Evolutionary conservation across 1,140 invertebrate genomes (phyloP).

Genomic region (Tetragonula clypearis): DNA sequence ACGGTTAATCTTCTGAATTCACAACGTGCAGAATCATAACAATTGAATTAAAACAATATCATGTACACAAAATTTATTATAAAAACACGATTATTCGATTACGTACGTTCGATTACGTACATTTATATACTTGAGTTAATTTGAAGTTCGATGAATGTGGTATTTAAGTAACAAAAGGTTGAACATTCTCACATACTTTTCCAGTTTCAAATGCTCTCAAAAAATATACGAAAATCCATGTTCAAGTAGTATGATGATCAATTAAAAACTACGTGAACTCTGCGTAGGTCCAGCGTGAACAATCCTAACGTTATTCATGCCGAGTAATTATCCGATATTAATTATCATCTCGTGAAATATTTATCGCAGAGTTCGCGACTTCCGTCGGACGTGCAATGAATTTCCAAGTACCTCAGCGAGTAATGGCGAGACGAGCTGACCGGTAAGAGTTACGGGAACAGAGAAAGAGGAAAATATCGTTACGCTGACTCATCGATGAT

Average conservation of each 20-base stretch:
- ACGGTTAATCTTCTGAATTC: too few species aligned
- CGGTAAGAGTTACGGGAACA: constrained; percentile 35
- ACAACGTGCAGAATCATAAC: too few species aligned
- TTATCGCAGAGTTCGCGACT: constrained; percentile 37
- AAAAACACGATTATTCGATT: too few species aligned
- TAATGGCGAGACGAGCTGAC: constrained; percentile 2
- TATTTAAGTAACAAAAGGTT: too few species aligned
- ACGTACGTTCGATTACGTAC: too few species aligned
- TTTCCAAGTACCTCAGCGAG: constrained; percentile 29
- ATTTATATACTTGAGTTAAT: too few species aligned
- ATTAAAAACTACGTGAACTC: not conserved
- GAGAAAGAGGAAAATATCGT: constrained; percentile 29
- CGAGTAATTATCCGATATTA: constrained; percentile 11
- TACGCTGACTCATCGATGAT: constrained; percentile 50
- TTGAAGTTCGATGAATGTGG: too few species aligned
- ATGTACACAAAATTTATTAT: too few species aligned
- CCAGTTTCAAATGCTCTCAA: not conserved
- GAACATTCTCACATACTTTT: too few species aligned
- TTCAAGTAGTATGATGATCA: not conserved
- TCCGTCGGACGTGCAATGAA: constrained; percentile 52
- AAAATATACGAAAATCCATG: not conserved
- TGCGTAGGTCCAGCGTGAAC: not conserved
- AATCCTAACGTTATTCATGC: not conserved
- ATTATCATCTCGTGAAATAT: constrained; percentile 53
- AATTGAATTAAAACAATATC: too few species aligned